Conservation (phyloP, 2,888 invertebrate genomes). For the Coenonympha glycerion region DNA sequence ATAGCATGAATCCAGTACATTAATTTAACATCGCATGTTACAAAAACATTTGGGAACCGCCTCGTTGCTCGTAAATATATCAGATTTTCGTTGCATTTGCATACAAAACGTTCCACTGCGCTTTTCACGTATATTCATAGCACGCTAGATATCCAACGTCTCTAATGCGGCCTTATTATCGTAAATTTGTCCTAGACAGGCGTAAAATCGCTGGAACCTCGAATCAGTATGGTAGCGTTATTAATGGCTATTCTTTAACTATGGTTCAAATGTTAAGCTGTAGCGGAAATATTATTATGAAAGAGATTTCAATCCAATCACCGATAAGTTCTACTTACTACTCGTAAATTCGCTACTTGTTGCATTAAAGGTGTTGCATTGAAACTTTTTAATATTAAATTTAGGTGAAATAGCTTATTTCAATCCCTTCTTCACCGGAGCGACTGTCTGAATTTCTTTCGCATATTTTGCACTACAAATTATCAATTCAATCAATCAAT, state of each 20-base stretch:
- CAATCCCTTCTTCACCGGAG: no score
- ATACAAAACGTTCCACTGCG: conserved; percentile 9
- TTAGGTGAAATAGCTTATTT: no score
- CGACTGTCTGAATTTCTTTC: no score
- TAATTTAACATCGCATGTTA: conserved; percentile 11
- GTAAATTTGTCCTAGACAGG: conserved; percentile 16
- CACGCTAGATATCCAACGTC: conserved; percentile 8
- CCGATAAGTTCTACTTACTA: no score
- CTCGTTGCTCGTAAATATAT: conserved; percentile 13
- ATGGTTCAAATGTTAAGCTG: not conserved
- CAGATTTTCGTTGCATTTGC: conserved; percentile 13
- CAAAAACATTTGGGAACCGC: conserved; percentile 11
- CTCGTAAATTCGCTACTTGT: no score
- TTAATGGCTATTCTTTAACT: conserved; percentile 48
- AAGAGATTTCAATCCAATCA: no score
- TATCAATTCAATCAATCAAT: no score
- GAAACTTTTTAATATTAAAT: no score
- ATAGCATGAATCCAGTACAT: conserved; percentile 11
- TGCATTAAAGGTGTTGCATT: no score
- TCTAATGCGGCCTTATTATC: conserved; percentile 5
- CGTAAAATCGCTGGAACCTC: conserved; percentile 12
- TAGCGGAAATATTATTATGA: no score
- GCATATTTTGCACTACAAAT: no score
- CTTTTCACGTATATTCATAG: conserved; percentile 4
- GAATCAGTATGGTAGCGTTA: conserved; percentile 30